Percentiles rank a stretch among this genome's conserved stretches.
phyloP scores from a whole-genome alignment of 2,888 invertebrate species.

The Hydrotaea diabolus region DNA sequence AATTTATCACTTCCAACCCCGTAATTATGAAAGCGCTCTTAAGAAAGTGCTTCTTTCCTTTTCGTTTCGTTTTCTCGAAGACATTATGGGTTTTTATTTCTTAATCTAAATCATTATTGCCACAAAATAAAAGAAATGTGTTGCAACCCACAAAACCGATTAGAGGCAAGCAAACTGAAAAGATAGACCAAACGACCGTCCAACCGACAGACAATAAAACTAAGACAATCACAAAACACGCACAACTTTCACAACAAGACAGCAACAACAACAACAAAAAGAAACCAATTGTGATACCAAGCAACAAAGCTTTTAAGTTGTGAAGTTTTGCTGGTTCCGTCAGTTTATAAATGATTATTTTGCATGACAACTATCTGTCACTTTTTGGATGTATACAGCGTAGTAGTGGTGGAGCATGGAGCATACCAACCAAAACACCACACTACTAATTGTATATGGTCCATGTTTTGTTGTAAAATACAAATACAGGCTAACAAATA shows the following conservation, averaged over 20 bases:
- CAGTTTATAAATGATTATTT: conserved; percentile 57
- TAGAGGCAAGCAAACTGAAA: conserved; percentile 1
- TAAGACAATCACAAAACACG: conserved; percentile 29
- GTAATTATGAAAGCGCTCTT: background rate
- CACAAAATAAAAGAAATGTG: conserved; percentile 37
- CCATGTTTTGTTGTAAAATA: conserved; percentile 42
- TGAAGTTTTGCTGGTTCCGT: conserved; percentile 23
- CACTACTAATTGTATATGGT: conserved; percentile 42
- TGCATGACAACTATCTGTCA: conserved; percentile 62
- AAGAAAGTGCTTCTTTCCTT: background rate
- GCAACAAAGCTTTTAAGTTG: background rate
- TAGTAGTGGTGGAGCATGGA: background rate
- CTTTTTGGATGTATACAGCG: conserved; percentile 2
- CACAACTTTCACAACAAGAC: too few species aligned
- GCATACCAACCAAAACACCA: background rate
- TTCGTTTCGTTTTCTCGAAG: background rate
- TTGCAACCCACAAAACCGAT: conserved; percentile 43
- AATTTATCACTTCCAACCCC: background rate
- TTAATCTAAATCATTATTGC: conserved; percentile 8
- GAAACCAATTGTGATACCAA: too few species aligned
- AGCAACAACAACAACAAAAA: background rate
- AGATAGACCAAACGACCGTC: background rate
- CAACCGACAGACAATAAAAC: background rate
- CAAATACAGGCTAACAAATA: background rate
- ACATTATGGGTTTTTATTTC: background rate